These are phyloP conservation scores for Crossocerus cetratus DNA, from an alignment of 2,888 invertebrate genomes.

Conservation along the genomic window DNA sequence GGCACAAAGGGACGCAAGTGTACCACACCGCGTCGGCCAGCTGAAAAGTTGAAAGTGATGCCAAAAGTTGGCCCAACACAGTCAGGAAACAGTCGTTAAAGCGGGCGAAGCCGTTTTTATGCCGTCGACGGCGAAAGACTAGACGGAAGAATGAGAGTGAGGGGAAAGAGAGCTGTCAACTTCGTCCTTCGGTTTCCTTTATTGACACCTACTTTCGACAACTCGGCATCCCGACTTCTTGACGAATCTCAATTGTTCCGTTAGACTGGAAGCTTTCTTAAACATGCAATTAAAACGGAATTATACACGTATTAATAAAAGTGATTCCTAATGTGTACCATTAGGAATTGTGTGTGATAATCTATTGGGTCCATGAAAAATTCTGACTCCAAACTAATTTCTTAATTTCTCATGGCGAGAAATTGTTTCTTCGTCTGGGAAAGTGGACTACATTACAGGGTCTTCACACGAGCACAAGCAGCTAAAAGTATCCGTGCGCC, in stretches of 20 bases:
- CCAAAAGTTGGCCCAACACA: conserved; percentile 56
- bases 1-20: conserved; percentile 21
- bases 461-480: conserved; percentile 10
- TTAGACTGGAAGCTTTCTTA: conserved; percentile 17
- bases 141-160: conserved; percentile 15
- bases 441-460: conserved; percentile 13
- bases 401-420: too few species aligned
- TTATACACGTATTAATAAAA: too few species aligned
- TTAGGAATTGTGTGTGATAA: too few species aligned
- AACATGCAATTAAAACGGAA: too few species aligned
- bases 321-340: too few species aligned
- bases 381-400: too few species aligned
- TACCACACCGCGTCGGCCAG: conserved; percentile 62
- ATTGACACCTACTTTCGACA: conserved; percentile 24
- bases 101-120: conserved; percentile 56
- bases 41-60: conserved; percentile 66
- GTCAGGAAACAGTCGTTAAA: conserved; percentile 62
- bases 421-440: not conserved
- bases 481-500: conserved; percentile 4
- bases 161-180: conserved; percentile 58
- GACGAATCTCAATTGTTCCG: conserved; percentile 48
- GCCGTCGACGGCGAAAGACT: conserved; percentile 16
- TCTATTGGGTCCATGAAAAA: too few species aligned
- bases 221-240: conserved; percentile 22
- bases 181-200: conserved; percentile 62